phyloP scores from a whole-genome alignment of 2,888 invertebrate genomes.

The Athripsodes cinereus region DNA sequence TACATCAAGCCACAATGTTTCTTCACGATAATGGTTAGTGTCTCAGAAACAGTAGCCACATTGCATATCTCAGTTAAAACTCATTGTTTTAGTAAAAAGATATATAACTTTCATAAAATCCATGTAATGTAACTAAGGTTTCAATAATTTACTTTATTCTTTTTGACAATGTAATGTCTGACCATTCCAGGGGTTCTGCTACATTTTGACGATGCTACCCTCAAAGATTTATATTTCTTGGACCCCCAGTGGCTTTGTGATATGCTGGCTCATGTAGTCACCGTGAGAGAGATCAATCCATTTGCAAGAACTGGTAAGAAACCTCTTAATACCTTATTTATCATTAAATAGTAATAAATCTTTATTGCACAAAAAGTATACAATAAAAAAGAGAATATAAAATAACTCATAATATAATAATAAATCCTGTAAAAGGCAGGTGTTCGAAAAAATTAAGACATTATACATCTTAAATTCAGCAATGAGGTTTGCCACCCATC shows the following conservation, averaged over 20 bases:
- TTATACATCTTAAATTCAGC: too few species aligned
- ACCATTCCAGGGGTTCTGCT: constrained; percentile 70
- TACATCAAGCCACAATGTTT: constrained; percentile 94
- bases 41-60: too few species aligned
- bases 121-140: neutral
- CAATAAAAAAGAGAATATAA: too few species aligned
- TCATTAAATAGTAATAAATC: constrained; percentile 22
- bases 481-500: too few species aligned
- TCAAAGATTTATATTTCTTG: constrained; percentile 92
- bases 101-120: too few species aligned
- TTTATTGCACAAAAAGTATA: too few species aligned
- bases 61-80: too few species aligned
- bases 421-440: too few species aligned
- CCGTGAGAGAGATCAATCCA: constrained; percentile 94
- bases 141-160: neutral
- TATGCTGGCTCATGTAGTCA: constrained; percentile 93
- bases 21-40: constrained; percentile 87
- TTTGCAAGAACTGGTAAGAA: constrained; percentile 81
- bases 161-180: neutral
- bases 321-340: neutral
- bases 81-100: too few species aligned
- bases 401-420: too few species aligned
- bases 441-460: too few species aligned
- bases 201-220: constrained; percentile 90
- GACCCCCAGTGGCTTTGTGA: constrained; percentile 99